Percentiles rank a stretch among this genome's conserved stretches.
Evolutionary conservation across 2,797 vertebrate species (phyloP).

Genomic region (Rhabdophis nuchalis): DNA sequence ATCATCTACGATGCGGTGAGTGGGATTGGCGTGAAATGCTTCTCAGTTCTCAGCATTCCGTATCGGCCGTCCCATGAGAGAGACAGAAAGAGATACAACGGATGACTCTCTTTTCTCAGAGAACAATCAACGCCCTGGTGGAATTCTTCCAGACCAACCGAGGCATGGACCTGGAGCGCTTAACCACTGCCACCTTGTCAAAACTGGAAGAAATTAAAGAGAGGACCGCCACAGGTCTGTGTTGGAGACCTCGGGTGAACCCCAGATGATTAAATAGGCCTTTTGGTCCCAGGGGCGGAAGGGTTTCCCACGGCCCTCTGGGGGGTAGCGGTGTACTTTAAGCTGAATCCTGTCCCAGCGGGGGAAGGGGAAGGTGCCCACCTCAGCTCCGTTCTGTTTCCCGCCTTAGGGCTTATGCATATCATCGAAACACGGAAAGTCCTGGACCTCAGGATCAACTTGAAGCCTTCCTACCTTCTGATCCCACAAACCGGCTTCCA

Average conservation of each 20-base stretch:
- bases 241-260: background rate
- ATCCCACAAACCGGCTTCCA: constrained; percentile 86
- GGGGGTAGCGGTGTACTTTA: background rate
- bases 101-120: constrained; percentile 62
- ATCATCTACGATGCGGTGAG: constrained; percentile 92
- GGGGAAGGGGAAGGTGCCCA: background rate
- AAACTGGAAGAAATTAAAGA: constrained; percentile 97
- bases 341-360: background rate
- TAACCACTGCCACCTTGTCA: constrained; percentile 89
- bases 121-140: constrained; percentile 85
- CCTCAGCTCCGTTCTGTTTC: background rate
- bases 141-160: constrained; percentile 88
- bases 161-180: constrained; percentile 85
- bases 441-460: constrained; percentile 85
- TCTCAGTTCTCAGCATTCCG: background rate
- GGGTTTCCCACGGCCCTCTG: background rate
- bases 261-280: background rate
- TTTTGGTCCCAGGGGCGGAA: background rate
- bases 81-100: background rate
- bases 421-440: constrained; percentile 92
- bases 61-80: background rate
- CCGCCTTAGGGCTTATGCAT: constrained; percentile 82
- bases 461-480: constrained; percentile 91
- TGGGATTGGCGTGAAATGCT: constrained; percentile 7
- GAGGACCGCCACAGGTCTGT: constrained; percentile 84